Conservation (phyloP, 2,888 invertebrate genomes). For the Ennomos quercinarius region DNA sequence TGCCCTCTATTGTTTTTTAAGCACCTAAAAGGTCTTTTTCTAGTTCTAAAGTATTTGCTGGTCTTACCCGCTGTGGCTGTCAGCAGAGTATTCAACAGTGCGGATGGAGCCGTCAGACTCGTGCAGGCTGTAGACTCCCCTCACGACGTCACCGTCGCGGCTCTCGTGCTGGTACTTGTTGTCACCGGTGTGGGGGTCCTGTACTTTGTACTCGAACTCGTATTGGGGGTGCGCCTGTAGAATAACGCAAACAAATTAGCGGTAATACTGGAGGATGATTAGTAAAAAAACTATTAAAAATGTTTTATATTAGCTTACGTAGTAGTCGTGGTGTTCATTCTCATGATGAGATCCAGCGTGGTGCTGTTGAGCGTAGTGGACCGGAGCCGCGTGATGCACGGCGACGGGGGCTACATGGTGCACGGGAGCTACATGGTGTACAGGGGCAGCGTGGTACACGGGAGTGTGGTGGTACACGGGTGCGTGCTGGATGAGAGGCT, state of each 20-base stretch:
- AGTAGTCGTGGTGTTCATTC: constrained; percentile 57
- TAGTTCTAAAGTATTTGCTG: no score
- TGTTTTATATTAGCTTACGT: constrained; percentile 49
- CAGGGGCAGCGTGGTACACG: constrained; percentile 36
- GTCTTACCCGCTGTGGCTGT: constrained; percentile 69
- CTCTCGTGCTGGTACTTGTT: constrained; percentile 83
- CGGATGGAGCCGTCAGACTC: constrained; percentile 79
- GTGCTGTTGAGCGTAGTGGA: constrained; percentile 37
- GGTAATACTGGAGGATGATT: no score
- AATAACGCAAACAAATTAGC: background rate
- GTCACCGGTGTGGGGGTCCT: constrained; percentile 85
- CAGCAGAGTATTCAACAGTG: constrained; percentile 78
- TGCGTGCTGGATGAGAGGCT: constrained; percentile 31
- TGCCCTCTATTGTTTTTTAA: no score
- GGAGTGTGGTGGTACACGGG: constrained; percentile 31
- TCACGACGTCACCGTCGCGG: constrained; percentile 85
- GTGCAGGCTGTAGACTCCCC: constrained; percentile 75
- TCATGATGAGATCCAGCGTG: constrained; percentile 37
- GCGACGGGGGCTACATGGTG: constrained; percentile 14
- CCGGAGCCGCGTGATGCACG: constrained; percentile 28
- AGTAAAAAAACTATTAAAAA: no score
- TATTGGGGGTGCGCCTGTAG: constrained; percentile 79
- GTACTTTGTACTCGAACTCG: constrained; percentile 82
- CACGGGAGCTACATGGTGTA: constrained; percentile 25
- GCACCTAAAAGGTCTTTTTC: no score